phyloP scores from a whole-genome alignment of 2,797 vertebrate species.

The Platalea minor region DNA sequence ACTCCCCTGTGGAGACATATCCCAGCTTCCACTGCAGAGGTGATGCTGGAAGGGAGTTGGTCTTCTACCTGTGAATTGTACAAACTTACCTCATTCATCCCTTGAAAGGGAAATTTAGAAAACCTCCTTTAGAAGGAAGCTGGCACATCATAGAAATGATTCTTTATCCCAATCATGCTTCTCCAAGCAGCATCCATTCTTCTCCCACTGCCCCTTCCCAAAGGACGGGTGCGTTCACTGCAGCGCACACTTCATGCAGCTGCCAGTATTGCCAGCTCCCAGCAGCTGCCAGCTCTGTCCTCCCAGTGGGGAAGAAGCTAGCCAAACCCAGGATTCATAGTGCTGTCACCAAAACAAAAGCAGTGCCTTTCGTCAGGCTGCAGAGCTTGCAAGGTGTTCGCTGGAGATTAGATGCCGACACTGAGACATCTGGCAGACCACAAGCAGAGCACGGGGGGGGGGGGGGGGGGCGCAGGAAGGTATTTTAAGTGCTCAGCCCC shows the following conservation, averaged over 20 bases:
- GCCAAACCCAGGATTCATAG: not conserved
- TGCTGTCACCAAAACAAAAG: not conserved
- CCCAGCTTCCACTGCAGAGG: not conserved
- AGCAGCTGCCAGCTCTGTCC: not conserved
- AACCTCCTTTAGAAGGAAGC: not conserved
- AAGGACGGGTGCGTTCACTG: accelerated
- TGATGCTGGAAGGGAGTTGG: not conserved
- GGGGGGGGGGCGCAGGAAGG: not conserved
- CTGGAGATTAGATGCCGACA: not conserved
- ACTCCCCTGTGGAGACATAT: not conserved
- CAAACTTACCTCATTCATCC: not conserved
- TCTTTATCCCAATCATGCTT: not conserved
- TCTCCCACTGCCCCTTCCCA: not conserved
- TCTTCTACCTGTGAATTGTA: not conserved
- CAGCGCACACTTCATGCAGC: not conserved
- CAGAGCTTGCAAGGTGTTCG: not conserved
- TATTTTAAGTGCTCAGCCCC: not conserved
- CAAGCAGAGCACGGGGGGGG: no score
- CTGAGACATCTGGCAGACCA: not conserved
- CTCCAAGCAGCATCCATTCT: not conserved
- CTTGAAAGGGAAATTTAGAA: not conserved
- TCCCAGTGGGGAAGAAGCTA: not conserved
- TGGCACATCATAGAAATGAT: accelerated
- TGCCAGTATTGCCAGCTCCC: no score
- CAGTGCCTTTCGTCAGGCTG: not conserved